Conservation (phyloP, 1,140 invertebrate genomes). For the Uloborus diversus region DNA sequence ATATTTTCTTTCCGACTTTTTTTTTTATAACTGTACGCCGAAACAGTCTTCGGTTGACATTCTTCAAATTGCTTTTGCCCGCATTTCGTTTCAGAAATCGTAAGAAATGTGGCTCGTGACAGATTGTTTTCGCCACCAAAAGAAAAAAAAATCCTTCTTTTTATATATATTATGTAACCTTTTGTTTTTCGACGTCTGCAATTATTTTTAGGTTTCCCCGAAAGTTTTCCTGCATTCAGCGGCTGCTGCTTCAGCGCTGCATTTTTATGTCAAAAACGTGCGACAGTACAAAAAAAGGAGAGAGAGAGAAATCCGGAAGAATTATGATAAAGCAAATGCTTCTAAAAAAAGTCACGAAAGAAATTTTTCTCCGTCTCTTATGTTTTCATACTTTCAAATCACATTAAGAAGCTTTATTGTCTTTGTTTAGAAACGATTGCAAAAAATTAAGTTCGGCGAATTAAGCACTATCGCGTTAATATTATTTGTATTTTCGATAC, state of each 20-base stretch:
- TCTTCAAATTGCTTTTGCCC: conserved; percentile 44
- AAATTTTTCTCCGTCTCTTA: not conserved
- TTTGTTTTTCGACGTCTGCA: conserved; percentile 10
- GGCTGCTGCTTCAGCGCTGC: conserved; percentile 9
- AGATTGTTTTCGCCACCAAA: conserved; percentile 30
- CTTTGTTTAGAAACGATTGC: too few species aligned
- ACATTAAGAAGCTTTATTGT: too few species aligned
- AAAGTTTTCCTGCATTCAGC: conserved; percentile 6
- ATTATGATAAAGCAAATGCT: conserved; percentile 13
- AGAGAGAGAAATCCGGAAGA: not conserved
- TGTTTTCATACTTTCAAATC: not conserved
- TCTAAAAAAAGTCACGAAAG: not conserved
- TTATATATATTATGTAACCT: conserved; percentile 26
- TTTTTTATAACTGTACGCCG: not conserved
- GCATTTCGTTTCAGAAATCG: conserved; percentile 40
- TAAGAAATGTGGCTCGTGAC: conserved; percentile 27
- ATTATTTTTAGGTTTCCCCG: conserved; percentile 31
- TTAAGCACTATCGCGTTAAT: too few species aligned
- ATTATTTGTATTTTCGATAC: too few species aligned
- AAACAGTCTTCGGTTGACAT: conserved; percentile 37
- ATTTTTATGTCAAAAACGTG: conserved; percentile 30
- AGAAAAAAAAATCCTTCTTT: conserved; percentile 6
- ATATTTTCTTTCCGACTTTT: not conserved
- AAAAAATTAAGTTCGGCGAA: too few species aligned
- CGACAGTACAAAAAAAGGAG: not conserved